phyloP scores from a whole-genome alignment of 1,140 invertebrate genomes.

The Bombus picipes region DNA sequence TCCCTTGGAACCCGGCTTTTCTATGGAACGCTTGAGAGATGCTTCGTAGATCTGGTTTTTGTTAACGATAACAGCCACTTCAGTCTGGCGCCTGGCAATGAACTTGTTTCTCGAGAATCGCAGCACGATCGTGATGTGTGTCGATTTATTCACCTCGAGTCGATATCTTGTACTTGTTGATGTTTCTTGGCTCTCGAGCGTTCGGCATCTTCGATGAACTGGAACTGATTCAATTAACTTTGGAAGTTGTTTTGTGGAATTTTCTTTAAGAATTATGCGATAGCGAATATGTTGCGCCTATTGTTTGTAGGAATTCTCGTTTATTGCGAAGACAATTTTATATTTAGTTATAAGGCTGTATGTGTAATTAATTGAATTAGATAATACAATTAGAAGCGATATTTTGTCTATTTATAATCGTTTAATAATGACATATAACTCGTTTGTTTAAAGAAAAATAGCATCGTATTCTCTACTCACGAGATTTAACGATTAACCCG shows the following conservation, averaged over 20 bases:
- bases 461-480: background rate
- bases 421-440: too few species aligned
- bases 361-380: too few species aligned
- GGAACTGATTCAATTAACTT: background rate
- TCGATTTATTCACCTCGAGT: background rate
- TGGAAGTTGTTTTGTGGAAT: background rate
- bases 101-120: background rate
- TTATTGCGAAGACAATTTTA: background rate
- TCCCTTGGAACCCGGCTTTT: background rate
- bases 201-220: background rate
- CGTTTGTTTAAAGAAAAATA: background rate
- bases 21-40: background rate
- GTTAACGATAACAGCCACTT: constrained; percentile 27
- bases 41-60: constrained; percentile 36
- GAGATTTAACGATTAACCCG: background rate
- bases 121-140: background rate
- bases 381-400: too few species aligned
- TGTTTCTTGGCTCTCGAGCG: background rate
- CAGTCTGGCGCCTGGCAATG: background rate
- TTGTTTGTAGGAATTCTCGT: background rate
- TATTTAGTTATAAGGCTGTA: background rate
- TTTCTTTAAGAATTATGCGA: background rate
- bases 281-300: background rate
- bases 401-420: too few species aligned
- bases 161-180: background rate